Evolutionary conservation across 2,888 invertebrate genomes (phyloP).

Genomic region (Drosophila maculinotata): DNA sequence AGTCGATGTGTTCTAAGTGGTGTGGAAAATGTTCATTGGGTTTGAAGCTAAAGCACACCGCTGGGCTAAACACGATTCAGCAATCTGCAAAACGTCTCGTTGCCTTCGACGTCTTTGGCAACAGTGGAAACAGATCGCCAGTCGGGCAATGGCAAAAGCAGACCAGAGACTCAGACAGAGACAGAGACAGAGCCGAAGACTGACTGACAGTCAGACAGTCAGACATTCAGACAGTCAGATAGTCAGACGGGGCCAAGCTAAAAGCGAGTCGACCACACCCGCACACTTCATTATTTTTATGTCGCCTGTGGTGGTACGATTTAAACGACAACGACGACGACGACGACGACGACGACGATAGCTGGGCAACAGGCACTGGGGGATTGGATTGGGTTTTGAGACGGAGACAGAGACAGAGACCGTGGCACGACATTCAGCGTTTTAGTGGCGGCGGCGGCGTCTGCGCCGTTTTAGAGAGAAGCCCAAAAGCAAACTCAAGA

Average conservation of each 20-base stretch:
- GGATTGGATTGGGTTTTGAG: neutral
- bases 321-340: constrained; percentile 72
- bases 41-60: constrained; percentile 58
- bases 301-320: constrained; percentile 84
- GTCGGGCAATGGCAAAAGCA: constrained; percentile 48
- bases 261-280: constrained; percentile 84
- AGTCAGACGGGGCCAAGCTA: constrained; percentile 38
- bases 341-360: constrained; percentile 30
- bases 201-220: no score
- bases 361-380: constrained; percentile 26
- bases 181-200: constrained; percentile 8
- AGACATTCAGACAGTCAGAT: constrained; percentile 17
- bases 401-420: constrained; percentile 20
- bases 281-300: constrained; percentile 86
- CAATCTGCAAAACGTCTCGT: constrained; percentile 76
- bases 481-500: constrained; percentile 63
- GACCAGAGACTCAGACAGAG: constrained; percentile 20
- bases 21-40: constrained; percentile 61
- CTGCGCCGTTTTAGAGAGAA: constrained; percentile 42
- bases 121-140: constrained; percentile 74
- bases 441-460: constrained; percentile 39
- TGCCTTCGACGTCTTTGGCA: constrained; percentile 69
- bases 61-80: constrained; percentile 78
- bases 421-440: constrained; percentile 70
- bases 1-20: constrained; percentile 25